phyloP scores from a whole-genome alignment of 2,797 vertebrate genomes.

The Anisognathus igniventris region DNA sequence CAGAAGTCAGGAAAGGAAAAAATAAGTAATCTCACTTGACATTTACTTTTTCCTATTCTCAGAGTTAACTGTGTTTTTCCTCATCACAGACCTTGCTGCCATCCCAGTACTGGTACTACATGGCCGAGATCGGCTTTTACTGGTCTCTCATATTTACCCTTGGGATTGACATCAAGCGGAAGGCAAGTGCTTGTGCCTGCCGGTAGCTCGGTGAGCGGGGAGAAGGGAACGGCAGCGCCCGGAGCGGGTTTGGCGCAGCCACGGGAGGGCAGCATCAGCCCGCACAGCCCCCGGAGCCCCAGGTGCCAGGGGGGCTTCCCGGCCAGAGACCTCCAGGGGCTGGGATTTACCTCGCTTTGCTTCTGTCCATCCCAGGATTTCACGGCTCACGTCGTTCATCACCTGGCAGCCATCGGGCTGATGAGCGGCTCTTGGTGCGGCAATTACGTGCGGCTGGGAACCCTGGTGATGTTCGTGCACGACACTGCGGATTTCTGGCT shows the following conservation, averaged over 20 bases:
- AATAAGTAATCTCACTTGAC: background rate
- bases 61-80: background rate
- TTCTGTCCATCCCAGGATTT: constrained; percentile 81
- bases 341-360: background rate
- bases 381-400: constrained; percentile 88
- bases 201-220: background rate
- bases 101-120: constrained; percentile 97
- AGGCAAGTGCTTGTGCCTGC: constrained; percentile 75
- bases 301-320: no score
- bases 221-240: background rate
- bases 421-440: constrained; percentile 90
- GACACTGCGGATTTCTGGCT: constrained; percentile 90
- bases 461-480: constrained; percentile 87
- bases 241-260: background rate
- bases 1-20: background rate
- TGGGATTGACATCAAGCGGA: constrained; percentile 86
- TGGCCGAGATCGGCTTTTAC: constrained; percentile 91
- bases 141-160: constrained; percentile 88
- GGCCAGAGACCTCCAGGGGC: background rate
- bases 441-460: constrained; percentile 91
- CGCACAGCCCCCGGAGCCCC: background rate
- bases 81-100: constrained; percentile 81
- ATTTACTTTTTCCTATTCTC: background rate
- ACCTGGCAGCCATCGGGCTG: constrained; percentile 86
- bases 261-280: background rate